Conservation (phyloP, 2,113 vertebrate genomes). For the Ammodytes dubius region DNA sequence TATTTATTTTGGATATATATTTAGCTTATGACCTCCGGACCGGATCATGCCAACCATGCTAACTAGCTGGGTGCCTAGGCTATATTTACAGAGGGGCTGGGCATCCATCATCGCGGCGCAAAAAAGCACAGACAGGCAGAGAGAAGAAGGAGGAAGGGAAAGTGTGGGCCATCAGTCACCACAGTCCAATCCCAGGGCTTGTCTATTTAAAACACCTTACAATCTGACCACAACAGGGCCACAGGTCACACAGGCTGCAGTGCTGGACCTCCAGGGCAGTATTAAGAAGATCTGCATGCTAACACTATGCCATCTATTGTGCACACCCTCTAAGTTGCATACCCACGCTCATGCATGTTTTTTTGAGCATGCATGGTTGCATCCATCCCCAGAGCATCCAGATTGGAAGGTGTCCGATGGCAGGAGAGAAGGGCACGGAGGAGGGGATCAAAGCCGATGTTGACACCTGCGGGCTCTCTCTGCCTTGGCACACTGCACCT, state of each 20-base stretch:
- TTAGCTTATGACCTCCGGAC: conserved; percentile 78
- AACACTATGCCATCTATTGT: conserved; percentile 14
- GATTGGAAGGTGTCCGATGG: conserved; percentile 41
- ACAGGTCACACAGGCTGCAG: conserved; percentile 55
- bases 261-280: conserved; percentile 51
- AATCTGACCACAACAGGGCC: conserved; percentile 69
- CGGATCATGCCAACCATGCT: conserved; percentile 83
- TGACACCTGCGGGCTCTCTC: conserved; percentile 56
- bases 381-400: conserved; percentile 12
- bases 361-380: conserved; percentile 2
- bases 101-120: conserved; percentile 77
- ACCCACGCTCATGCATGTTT: conserved; percentile 3
- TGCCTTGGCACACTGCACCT: conserved; percentile 74
- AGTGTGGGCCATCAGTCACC: conserved; percentile 81
- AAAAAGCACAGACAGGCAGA: conserved; percentile 70
- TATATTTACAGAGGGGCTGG: conserved; percentile 84
- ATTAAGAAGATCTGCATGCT: conserved; percentile 35
- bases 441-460: conserved; percentile 35
- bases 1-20: conserved; percentile 85
- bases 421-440: conserved; percentile 18
- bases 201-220: conserved; percentile 76
- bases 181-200: conserved; percentile 66
- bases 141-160: conserved; percentile 78
- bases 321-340: conserved; percentile 33
- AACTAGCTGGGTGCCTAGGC: conserved; percentile 79